Evolutionary conservation across 2,888 invertebrate genomes (phyloP).

Genomic region (Pseudoips prasinana): DNA sequence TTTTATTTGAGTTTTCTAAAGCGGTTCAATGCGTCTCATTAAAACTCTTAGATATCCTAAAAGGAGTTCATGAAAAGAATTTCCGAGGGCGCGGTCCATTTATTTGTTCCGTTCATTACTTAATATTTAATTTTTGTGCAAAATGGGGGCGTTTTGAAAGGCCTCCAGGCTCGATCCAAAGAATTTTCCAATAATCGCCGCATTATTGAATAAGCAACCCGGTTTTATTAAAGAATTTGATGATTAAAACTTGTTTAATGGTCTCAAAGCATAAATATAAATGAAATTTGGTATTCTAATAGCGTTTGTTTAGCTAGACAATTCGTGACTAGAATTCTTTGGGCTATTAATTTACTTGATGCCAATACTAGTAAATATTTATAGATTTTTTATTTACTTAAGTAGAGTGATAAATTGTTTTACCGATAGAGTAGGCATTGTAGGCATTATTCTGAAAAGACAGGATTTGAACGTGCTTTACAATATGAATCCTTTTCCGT

Average conservation of each 20-base stretch:
- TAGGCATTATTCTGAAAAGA: no score
- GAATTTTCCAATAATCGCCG: conserved; percentile 65
- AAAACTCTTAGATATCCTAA: conserved; percentile 63
- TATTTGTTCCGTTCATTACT: conserved; percentile 66
- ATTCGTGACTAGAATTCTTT: not conserved
- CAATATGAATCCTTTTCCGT: no score
- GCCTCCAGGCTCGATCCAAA: conserved; percentile 40
- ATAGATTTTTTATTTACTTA: no score
- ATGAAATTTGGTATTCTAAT: no score
- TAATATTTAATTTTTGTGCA: conserved; percentile 51
- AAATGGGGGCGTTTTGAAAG: conserved; percentile 37
- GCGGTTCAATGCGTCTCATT: conserved; percentile 67
- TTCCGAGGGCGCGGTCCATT: conserved; percentile 51
- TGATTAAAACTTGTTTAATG: conserved; percentile 51
- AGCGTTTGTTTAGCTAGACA: not conserved
- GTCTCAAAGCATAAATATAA: conserved; percentile 16
- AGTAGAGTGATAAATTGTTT: no score
- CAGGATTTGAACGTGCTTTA: no score
- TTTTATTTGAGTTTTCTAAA: conserved; percentile 71
- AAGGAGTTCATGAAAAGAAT: conserved; percentile 58
- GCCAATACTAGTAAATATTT: no score
- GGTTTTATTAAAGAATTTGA: conserved; percentile 53
- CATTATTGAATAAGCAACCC: conserved; percentile 60
- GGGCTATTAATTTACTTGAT: no score
- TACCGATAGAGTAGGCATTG: no score